A percentile compares a stretch with the other conserved stretches of the same genome.
These are phyloP conservation scores for Apaloderma vittatum DNA, from an alignment of 2,113 vertebrate species.

Conservation along the genomic window DNA sequence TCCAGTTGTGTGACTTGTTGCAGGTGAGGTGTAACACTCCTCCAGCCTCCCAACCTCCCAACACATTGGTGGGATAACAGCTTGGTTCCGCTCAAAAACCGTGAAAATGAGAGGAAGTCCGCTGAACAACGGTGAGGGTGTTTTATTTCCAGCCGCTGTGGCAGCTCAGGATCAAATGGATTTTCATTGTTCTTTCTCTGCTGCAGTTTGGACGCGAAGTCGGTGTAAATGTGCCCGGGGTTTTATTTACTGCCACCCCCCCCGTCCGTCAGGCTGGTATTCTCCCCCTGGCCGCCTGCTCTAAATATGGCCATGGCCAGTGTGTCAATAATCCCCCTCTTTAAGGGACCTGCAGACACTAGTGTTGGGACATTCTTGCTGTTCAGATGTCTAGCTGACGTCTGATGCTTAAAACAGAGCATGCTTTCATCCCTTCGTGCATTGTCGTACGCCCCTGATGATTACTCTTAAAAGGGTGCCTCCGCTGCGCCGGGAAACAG, in stretches of 20 bases:
- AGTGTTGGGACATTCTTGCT: constrained; percentile 93
- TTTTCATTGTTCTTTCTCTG: constrained; percentile 10
- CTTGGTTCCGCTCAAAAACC: background rate
- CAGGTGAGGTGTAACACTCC: accelerated
- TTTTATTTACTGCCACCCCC: constrained; percentile 36
- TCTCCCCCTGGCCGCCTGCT: constrained; percentile 72
- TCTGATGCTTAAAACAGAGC: constrained; percentile 91
- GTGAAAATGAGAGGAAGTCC: background rate
- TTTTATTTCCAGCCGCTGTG: background rate
- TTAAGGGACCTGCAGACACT: constrained; percentile 81
- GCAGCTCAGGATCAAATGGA: background rate
- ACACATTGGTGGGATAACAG: background rate
- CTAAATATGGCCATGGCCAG: constrained; percentile 88
- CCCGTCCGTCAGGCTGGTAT: background rate
- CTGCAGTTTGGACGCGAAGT: background rate
- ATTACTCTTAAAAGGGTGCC: constrained; percentile 89
- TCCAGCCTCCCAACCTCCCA: background rate
- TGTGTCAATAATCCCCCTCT: constrained; percentile 81
- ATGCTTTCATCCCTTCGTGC: constrained; percentile 89
- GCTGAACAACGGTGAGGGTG: background rate
- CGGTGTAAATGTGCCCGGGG: background rate
- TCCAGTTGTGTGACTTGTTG: background rate
- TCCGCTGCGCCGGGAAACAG: constrained; percentile 83
- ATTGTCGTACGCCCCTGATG: constrained; percentile 83
- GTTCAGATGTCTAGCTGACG: constrained; percentile 90